A percentile compares a stretch with the other conserved stretches of the same genome.
These are phyloP conservation scores for Acipenser transmontanus DNA, from an alignment of 2,797 vertebrate species.

Conservation along the genomic window DNA sequence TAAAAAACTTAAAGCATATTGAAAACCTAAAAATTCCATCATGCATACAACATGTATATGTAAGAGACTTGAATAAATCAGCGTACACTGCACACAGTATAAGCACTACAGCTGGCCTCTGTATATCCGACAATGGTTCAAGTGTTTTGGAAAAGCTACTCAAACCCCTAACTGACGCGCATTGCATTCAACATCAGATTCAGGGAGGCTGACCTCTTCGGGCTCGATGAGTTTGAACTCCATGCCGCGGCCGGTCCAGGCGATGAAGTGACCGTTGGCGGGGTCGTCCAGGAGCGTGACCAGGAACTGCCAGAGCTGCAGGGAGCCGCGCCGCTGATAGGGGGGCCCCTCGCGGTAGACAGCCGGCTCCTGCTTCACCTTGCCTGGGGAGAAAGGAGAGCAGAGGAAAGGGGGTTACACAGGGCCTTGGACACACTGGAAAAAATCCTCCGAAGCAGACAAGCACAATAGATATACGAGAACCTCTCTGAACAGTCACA, in stretches of 20 bases:
- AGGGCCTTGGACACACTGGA: no score
- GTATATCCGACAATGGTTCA: no score
- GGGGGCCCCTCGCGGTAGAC: slow-evolving; percentile 84
- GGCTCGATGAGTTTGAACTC: slow-evolving; percentile 96
- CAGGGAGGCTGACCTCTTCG: slow-evolving; percentile 68
- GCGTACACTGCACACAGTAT: no score
- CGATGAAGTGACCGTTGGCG: slow-evolving; percentile 88
- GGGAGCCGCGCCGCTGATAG: slow-evolving; percentile 84
- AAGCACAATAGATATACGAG: no score
- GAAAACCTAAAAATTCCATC: no score
- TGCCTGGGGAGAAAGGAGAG: slow-evolving; percentile 38
- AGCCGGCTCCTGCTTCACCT: slow-evolving; percentile 69
- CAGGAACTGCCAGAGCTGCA: slow-evolving; percentile 94
- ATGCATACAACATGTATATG: no score
- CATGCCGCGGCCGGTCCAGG: slow-evolving; percentile 94
- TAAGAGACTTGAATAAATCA: no score
- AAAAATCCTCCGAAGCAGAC: no score
- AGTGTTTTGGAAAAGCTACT: neutral
- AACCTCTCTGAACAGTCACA: no score
- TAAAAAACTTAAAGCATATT: no score
- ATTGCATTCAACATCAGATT: no score
- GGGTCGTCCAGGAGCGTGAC: slow-evolving; percentile 89
- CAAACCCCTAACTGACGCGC: neutral
- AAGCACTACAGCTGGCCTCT: no score
- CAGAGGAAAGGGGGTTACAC: neutral